phyloP scores from a whole-genome alignment of 1,140 invertebrate genomes.

The Diprion similis region DNA sequence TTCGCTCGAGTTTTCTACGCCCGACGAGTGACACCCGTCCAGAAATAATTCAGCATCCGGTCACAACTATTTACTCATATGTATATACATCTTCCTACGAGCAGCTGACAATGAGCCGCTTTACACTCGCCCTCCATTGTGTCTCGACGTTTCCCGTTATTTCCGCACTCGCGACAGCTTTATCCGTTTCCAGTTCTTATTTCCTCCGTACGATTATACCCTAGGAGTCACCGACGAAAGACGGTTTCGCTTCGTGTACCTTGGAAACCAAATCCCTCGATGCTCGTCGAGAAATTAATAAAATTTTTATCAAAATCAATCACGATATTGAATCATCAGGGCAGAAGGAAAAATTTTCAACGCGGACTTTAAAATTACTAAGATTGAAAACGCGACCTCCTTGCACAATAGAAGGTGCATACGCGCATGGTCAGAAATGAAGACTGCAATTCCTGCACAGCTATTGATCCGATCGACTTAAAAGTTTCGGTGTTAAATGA shows the following conservation, averaged over 20 bases:
- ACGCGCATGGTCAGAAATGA: too few species aligned
- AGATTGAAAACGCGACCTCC: too few species aligned
- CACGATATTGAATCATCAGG: too few species aligned
- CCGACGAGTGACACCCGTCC: constrained; percentile 50
- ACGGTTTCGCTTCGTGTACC: not conserved
- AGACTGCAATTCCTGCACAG: too few species aligned
- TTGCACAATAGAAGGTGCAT: too few species aligned
- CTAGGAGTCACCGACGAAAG: too few species aligned
- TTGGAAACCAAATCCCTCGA: not conserved
- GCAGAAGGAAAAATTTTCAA: too few species aligned
- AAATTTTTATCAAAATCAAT: too few species aligned
- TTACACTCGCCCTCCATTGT: not conserved
- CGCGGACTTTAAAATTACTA: too few species aligned
- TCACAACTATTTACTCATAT: constrained; percentile 24
- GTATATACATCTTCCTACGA: not conserved
- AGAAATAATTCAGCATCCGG: constrained; percentile 42
- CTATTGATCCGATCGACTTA: too few species aligned
- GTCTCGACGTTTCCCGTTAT: not conserved
- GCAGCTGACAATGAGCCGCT: not conserved
- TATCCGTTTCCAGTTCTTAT: not conserved
- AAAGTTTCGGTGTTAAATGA: too few species aligned
- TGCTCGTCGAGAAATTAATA: not conserved
- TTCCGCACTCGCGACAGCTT: not conserved
- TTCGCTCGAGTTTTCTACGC: constrained; percentile 33
- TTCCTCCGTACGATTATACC: too few species aligned